phyloP scores from a whole-genome alignment of 1,140 invertebrate genomes.

The Lepidurus apus region DNA sequence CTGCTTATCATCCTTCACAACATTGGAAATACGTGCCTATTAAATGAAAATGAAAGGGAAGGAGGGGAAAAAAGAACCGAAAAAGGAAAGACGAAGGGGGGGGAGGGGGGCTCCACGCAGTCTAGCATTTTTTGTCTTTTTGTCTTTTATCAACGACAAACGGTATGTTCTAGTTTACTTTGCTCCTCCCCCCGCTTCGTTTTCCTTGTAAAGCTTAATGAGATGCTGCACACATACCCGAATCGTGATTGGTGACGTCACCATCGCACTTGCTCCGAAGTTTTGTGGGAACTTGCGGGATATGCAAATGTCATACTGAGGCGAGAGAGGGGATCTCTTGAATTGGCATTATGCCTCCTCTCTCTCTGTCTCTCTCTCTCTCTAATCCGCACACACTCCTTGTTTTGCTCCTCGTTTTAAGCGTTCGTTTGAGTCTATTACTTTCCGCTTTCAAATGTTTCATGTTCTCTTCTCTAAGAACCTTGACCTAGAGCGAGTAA shows the following conservation, averaged over 20 bases:
- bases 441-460: background rate
- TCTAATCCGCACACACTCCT: background rate
- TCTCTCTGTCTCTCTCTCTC: background rate
- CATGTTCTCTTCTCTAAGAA: background rate
- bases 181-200: background rate
- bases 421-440: background rate
- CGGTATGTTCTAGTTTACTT: background rate
- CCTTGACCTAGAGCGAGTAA: background rate
- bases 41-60: background rate
- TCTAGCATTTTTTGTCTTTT: background rate
- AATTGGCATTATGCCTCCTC: conserved; percentile 4
- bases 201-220: conserved; percentile 7
- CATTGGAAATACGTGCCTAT: background rate
- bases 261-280: background rate
- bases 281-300: background rate
- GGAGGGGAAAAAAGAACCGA: background rate
- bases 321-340: background rate
- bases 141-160: background rate
- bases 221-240: background rate
- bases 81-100: background rate
- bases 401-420: conserved; percentile 9
- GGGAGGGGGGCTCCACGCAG: background rate
- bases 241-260: conserved; percentile 7
- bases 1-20: background rate
- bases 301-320: conserved; percentile 1